These are phyloP conservation scores for Passerina amoena DNA, from an alignment of 2,113 vertebrate genomes.

Conservation along the genomic window DNA sequence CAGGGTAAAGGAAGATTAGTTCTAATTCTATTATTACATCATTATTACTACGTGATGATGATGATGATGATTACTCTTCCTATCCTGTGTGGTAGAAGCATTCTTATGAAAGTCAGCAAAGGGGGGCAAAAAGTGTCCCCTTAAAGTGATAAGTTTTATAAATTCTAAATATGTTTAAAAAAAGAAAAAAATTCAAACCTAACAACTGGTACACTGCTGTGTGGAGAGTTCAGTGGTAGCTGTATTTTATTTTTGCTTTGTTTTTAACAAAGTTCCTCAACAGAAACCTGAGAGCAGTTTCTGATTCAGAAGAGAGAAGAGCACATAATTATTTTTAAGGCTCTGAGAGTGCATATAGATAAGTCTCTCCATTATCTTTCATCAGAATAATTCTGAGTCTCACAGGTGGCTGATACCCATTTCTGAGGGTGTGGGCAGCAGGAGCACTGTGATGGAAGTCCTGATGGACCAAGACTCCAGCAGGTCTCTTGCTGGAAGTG, in stretches of 20 bases:
- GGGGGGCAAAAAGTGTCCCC: neutral
- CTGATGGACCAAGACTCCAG: no score
- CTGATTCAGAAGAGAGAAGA: neutral
- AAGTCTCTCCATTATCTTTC: neutral
- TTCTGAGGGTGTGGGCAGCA: neutral
- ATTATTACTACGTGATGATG: rapidly evolving
- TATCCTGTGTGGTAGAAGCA: neutral
- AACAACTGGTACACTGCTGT: neutral
- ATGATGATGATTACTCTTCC: neutral
- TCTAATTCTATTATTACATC: neutral
- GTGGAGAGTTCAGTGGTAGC: neutral
- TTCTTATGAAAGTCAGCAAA: neutral
- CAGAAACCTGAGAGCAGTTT: neutral
- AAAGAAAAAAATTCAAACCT: neutral
- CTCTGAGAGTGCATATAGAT: neutral
- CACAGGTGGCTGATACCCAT: neutral
- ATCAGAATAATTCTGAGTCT: neutral
- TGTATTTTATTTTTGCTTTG: neutral
- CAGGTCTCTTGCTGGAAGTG: neutral
- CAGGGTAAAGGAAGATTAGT: neutral
- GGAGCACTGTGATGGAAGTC: neutral
- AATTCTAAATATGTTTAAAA: neutral
- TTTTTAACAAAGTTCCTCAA: neutral
- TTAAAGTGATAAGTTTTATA: neutral
- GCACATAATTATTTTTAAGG: neutral